Base-by-base conservation (phyloP, 2,797 vertebrate species). In the Euphonia xanthogaster region DNA sequence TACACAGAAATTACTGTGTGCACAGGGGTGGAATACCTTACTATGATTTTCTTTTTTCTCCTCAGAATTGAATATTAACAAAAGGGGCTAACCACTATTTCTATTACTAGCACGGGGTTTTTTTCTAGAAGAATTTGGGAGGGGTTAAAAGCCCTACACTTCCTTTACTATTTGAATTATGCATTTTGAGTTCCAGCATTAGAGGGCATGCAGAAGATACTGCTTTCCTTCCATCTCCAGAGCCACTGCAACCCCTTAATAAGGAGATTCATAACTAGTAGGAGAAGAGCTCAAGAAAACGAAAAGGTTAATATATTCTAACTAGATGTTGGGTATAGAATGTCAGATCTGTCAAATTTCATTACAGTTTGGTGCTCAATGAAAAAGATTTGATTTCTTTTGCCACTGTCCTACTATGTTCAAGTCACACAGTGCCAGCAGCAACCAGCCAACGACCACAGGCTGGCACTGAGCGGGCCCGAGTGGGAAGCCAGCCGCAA, bases 241-340 rank as follows among this genome's bases (percentile, higher is more conserved):
- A 78, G 10, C 61, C 31, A 27, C 85, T 17, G 58, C 48, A 88
- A 83, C 84, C 73, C 84, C 95, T 83, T 97, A 96, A 96, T 97
- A 97, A 93, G 95, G 55, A 94, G 72, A 94, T 97, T 97, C 94
- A 11, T 95, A 97, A 97, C 93, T 97, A 95, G 94, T 62, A 94
- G 31, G 80, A 96, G 96, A 98, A 94, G 96, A 96, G 94, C 97
- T 96, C 95, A 97, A 97, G 97, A 98, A 98, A 98, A 97, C 94
- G 58, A 96, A 97, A 98, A 99, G 98, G 98, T 99, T 98, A 98
- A 98, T 98, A 97, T 98, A 99, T 98, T 98, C 98, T 97, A 97
- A 98, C 96, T 97, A 97, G 98, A 98, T 98, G 98, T 98, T 97
- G 97, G 97, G 98, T 98, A 98, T 97, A 98, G 98, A 98, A 98